Evolutionary conservation across 2,797 vertebrate species (phyloP).

Genomic region (Enteromius argenteus): DNA sequence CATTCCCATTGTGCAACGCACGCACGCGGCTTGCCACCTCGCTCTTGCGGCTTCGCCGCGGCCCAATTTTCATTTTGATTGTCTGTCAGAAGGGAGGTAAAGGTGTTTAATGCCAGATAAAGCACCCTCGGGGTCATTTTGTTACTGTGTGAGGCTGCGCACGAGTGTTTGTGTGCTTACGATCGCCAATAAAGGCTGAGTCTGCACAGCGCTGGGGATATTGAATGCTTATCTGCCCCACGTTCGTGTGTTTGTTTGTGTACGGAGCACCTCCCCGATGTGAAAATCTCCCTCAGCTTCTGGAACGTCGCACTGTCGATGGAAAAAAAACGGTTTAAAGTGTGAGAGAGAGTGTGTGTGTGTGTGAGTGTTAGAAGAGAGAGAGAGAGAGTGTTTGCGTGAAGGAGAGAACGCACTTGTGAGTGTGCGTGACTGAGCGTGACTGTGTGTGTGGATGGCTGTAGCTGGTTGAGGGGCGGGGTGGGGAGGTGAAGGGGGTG

Average conservation of each 20-base stretch:
- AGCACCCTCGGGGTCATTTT: constrained; percentile 66
- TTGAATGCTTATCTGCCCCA: constrained; percentile 71
- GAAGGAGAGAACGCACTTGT: constrained; percentile 45
- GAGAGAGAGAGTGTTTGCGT: constrained; percentile 59
- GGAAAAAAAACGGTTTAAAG: constrained; percentile 78
- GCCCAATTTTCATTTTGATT: constrained; percentile 77
- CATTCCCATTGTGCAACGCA: constrained; percentile 69
- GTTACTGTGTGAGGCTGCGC: constrained; percentile 39
- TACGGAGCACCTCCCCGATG: constrained; percentile 70
- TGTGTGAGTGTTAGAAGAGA: constrained; percentile 62
- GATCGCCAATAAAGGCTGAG: constrained; percentile 71
- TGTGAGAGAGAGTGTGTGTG: constrained; percentile 56
- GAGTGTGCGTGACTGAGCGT: constrained; percentile 54
- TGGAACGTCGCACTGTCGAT: constrained; percentile 78
- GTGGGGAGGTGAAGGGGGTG: constrained; percentile 12
- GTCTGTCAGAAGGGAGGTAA: constrained; percentile 77
- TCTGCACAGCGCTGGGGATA: constrained; percentile 59
- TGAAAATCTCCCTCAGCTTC: constrained; percentile 83
- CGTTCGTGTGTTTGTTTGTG: constrained; percentile 40
- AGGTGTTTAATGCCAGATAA: constrained; percentile 81
- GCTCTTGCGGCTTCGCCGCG: constrained; percentile 62
- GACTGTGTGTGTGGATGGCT: constrained; percentile 28
- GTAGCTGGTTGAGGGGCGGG: constrained; percentile 36
- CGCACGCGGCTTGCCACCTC: constrained; percentile 51
- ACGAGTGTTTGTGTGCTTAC: constrained; percentile 55